These are phyloP conservation scores for Typhlomys cinereus DNA, from an alignment of 2,113 vertebrate species.

Conservation along the genomic window DNA sequence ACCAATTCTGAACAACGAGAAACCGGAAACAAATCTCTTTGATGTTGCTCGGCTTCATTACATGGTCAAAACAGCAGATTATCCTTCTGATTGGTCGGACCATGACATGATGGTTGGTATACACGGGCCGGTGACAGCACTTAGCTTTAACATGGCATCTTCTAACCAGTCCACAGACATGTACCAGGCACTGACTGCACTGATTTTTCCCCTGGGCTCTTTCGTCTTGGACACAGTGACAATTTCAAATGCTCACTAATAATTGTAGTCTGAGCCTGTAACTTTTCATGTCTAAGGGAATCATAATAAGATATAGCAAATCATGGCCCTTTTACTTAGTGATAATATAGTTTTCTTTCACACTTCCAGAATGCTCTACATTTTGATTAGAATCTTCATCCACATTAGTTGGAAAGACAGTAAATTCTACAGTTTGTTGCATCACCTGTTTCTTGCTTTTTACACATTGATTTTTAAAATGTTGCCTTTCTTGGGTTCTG, in stretches of 20 bases:
- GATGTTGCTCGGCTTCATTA: constrained; percentile 88
- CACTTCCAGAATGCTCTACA: not conserved
- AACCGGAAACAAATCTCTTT: constrained; percentile 86
- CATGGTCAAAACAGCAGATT: constrained; percentile 78
- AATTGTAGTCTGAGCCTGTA: not conserved
- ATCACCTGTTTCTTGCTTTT: not conserved
- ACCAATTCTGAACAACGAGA: constrained; percentile 86
- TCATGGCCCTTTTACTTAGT: constrained; percentile 31
- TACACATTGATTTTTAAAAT: not conserved
- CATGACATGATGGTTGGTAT: constrained; percentile 88
- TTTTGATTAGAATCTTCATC: not conserved
- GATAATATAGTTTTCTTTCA: not conserved
- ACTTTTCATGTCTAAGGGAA: not conserved
- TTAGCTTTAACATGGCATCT: fast-evolving
- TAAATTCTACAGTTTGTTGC: not conserved
- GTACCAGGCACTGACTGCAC: not conserved
- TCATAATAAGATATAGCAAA: not conserved
- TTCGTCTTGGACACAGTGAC: not conserved
- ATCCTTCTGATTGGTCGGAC: constrained; percentile 81
- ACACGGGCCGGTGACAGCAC: not conserved
- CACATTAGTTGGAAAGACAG: not conserved
- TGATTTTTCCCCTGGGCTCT: not conserved
- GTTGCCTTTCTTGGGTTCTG: not conserved
- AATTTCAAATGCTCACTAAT: not conserved
- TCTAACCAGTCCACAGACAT: not conserved